phyloP scores from a whole-genome alignment of 92 coral and sea anemone species.

The Epizoanthus scotinus region DNA sequence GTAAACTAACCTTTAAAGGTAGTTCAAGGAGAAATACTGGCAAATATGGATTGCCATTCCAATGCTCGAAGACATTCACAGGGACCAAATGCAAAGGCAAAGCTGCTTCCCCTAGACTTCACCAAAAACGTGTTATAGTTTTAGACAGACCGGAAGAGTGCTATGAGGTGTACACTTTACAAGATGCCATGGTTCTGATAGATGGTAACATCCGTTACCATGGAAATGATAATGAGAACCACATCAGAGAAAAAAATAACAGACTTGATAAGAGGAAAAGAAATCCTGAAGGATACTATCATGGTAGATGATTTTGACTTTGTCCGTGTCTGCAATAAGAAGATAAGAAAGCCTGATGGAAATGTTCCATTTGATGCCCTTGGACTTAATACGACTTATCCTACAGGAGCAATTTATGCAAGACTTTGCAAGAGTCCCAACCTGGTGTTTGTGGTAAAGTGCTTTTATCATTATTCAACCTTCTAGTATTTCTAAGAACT shows the following conservation, averaged over 20 bases:
- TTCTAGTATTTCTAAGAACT: no score
- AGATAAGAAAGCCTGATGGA: slow-evolving; percentile 57
- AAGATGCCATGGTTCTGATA: slow-evolving; percentile 41
- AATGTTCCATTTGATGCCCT: slow-evolving; percentile 52
- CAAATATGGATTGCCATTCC: slow-evolving; percentile 39
- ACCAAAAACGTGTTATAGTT: slow-evolving; percentile 49
- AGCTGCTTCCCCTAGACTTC: slow-evolving; percentile 34
- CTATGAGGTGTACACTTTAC: slow-evolving; percentile 24
- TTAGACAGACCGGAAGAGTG: slow-evolving; percentile 16
- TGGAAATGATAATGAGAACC: slow-evolving; percentile 39
- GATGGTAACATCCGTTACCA: slow-evolving; percentile 42
- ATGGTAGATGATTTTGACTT: slow-evolving; percentile 52
- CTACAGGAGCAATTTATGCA: slow-evolving; percentile 48
- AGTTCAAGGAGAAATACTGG: slow-evolving; percentile 40
- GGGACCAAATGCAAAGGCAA: slow-evolving; percentile 38
- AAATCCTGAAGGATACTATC: slow-evolving; percentile 32
- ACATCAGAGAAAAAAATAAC: slow-evolving; percentile 37
- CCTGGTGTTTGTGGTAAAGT: slow-evolving; percentile 1
- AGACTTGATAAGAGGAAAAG: slow-evolving; percentile 45
- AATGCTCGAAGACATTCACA: slow-evolving; percentile 2
- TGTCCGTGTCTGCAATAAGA: slow-evolving; percentile 52
- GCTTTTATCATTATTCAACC: no score
- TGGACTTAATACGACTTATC: slow-evolving; percentile 49
- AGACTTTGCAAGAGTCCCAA: slow-evolving; percentile 22
- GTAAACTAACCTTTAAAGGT: slow-evolving; percentile 24